Conservation (phyloP, 2,888 invertebrate genomes). For the Anaspis maculata region DNA sequence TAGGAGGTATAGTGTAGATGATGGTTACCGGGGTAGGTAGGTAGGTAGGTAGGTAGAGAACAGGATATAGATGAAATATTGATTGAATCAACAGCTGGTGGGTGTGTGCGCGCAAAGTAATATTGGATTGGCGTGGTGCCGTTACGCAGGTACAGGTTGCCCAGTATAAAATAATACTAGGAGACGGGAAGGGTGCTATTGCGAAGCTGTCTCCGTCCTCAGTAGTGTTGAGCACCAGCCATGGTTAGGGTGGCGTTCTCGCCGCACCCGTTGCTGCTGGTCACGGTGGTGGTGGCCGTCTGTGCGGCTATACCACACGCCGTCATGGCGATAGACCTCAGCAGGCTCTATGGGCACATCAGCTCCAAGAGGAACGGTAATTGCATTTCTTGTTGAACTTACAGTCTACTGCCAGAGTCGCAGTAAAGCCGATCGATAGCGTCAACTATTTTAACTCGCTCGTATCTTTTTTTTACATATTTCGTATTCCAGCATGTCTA, state of each 20-base stretch:
- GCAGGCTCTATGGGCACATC: constrained; percentile 70
- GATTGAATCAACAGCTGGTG: constrained; percentile 28
- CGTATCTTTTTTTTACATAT: too few relatives aligned
- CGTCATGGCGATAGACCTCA: constrained; percentile 68
- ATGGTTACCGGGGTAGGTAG: too few relatives aligned
- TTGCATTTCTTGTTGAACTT: constrained; percentile 24
- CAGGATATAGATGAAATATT: constrained; percentile 14
- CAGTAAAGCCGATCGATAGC: too few relatives aligned
- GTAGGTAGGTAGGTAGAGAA: too few relatives aligned
- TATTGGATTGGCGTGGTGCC: constrained; percentile 22
- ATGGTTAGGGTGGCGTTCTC: constrained; percentile 39
- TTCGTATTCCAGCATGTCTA: too few relatives aligned
- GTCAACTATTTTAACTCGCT: too few relatives aligned
- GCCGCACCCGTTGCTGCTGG: constrained; percentile 40
- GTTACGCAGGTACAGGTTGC: constrained; percentile 28
- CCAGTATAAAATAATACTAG: constrained; percentile 27
- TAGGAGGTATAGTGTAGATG: too few relatives aligned
- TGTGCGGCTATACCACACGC: constrained; percentile 59
- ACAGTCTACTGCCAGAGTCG: neutral
- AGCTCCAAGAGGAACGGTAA: constrained; percentile 64
- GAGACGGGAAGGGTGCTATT: constrained; percentile 30
- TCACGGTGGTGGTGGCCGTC: constrained; percentile 50
- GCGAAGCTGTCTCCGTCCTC: constrained; percentile 30
- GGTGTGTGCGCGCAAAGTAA: constrained; percentile 29
- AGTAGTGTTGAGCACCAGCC: constrained; percentile 35